phyloP scores from a whole-genome alignment of 2,113 vertebrate genomes.

The Cryptotis parvus region DNA sequence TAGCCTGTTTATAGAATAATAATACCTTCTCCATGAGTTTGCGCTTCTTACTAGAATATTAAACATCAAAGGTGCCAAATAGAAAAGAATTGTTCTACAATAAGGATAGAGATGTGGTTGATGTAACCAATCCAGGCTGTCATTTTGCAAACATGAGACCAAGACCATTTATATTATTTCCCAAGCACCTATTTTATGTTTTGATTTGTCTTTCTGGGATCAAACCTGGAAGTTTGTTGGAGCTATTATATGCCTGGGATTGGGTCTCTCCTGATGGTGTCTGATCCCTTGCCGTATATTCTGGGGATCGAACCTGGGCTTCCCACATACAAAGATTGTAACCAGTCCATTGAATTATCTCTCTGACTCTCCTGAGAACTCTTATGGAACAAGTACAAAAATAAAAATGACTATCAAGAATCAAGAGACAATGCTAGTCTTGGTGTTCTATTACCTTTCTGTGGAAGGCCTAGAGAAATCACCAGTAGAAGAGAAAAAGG shows the following conservation, averaged over 20 bases:
- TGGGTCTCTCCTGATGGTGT: too few relatives aligned
- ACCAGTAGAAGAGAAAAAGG: background rate
- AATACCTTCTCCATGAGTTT: background rate
- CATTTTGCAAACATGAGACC: background rate
- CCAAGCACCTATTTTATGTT: too few relatives aligned
- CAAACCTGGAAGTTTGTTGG: too few relatives aligned
- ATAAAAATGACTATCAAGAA: background rate
- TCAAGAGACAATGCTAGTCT: background rate
- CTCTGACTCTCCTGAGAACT: background rate
- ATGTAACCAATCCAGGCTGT: background rate
- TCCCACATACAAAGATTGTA: too few relatives aligned
- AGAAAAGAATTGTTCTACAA: background rate
- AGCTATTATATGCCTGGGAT: too few relatives aligned
- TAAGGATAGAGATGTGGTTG: background rate
- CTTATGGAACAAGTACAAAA: background rate
- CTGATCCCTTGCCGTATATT: too few relatives aligned
- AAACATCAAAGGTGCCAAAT: background rate
- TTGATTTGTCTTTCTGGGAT: background rate
- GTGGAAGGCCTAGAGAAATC: background rate
- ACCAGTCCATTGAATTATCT: too few relatives aligned
- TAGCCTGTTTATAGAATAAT: background rate
- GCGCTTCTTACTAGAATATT: background rate
- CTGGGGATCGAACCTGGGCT: too few relatives aligned
- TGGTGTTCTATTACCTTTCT: background rate
- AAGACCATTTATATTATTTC: background rate